These are phyloP conservation scores for Coccyzus lansbergi DNA, from an alignment of 2,797 vertebrate genomes.

Conservation along the genomic window DNA sequence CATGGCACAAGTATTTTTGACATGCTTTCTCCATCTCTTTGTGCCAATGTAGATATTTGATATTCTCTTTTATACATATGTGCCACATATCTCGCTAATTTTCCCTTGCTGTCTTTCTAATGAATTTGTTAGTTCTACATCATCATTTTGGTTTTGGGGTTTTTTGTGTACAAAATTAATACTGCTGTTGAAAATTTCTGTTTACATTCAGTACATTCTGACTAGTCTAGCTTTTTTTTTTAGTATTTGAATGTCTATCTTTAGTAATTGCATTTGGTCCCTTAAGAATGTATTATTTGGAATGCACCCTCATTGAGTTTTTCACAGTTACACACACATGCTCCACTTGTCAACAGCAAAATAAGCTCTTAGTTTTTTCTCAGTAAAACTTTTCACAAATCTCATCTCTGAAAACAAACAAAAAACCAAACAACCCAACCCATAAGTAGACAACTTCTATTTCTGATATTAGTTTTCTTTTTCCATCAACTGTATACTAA, in stretches of 20 bases:
- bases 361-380: neutral
- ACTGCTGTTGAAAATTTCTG: neutral
- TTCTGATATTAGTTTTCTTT: neutral
- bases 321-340: fast-evolving
- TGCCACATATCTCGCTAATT: neutral
- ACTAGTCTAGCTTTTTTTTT: neutral
- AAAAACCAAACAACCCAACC: neutral
- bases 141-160: neutral
- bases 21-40: neutral
- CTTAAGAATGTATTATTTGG: neutral
- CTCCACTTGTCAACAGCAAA: neutral
- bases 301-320: neutral
- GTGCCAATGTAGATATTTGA: neutral
- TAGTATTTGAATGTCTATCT: neutral
- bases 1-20: neutral
- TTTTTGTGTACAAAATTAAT: neutral
- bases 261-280: neutral
- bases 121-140: neutral
- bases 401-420: neutral
- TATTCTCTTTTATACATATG: neutral
- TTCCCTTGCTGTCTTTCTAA: neutral
- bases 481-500: neutral
- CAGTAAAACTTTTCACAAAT: neutral
- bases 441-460: neutral
- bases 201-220: neutral